Percentiles rank a stretch among this genome's conserved stretches.
phyloP scores from a whole-genome alignment of 1,140 invertebrate species.

The Polypedilum pembai region DNA sequence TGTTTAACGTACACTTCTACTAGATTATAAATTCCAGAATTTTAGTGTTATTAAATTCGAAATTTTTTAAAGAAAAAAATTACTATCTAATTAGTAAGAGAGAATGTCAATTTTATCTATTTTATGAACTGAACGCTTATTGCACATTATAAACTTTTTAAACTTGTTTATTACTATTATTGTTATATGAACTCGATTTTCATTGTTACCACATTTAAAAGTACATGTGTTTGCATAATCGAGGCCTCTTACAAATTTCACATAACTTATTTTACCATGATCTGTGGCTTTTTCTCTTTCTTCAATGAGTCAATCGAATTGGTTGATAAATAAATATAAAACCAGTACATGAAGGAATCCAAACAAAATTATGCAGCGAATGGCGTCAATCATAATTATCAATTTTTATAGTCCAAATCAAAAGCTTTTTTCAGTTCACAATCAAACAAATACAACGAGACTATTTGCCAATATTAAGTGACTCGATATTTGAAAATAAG shows the following conservation, averaged over 20 bases:
- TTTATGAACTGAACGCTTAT: background rate
- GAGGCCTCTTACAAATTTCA: background rate
- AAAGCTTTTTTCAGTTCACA: too few relatives aligned
- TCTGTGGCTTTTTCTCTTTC: constrained; percentile 2
- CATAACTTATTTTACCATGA: constrained; percentile 1
- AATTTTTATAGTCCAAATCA: too few relatives aligned
- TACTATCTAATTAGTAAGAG: too few relatives aligned
- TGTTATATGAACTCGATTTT: background rate
- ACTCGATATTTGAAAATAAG: too few relatives aligned
- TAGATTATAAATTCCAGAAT: too few relatives aligned
- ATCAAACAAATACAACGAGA: too few relatives aligned
- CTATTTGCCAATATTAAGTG: too few relatives aligned
- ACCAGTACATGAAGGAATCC: background rate
- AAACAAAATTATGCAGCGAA: too few relatives aligned
- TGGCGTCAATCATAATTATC: too few relatives aligned
- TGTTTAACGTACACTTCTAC: background rate
- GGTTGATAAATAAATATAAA: background rate
- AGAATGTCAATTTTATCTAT: background rate
- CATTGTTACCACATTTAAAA: constrained; percentile 3
- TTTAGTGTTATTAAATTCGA: too few relatives aligned
- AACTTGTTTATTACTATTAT: constrained; percentile 1
- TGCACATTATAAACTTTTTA: background rate
- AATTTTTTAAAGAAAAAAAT: too few relatives aligned
- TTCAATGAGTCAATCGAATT: background rate
- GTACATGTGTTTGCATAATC: constrained; percentile 11